phyloP scores from a whole-genome alignment of 2,888 invertebrate species.

The Orthosia gothica region DNA sequence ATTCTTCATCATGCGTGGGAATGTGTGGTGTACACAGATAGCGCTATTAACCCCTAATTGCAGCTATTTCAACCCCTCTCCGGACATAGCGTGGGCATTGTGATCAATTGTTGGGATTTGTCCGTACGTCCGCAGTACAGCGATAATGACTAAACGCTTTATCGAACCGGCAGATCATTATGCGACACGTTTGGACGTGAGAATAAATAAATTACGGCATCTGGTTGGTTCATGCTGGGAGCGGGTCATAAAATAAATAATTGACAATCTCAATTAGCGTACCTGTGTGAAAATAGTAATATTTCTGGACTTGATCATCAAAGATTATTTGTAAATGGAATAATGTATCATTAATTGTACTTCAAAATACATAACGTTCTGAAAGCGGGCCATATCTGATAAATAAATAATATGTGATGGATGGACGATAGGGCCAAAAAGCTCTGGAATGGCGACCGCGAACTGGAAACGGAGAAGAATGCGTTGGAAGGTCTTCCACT shows the following conservation, averaged over 20 bases:
- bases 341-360: too few relatives aligned
- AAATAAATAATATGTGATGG: neutral
- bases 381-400: neutral
- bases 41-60: constrained; percentile 80
- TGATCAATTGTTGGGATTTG: constrained; percentile 73
- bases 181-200: constrained; percentile 71
- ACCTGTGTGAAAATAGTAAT: neutral
- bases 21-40: constrained; percentile 71
- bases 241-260: neutral
- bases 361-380: too few relatives aligned
- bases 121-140: constrained; percentile 73
- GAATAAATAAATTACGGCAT: constrained; percentile 64
- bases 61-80: constrained; percentile 70
- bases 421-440: too few relatives aligned
- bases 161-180: constrained; percentile 81
- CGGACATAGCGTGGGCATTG: constrained; percentile 67
- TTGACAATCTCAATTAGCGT: neutral
- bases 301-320: too few relatives aligned
- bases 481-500: too few relatives aligned
- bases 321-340: too few relatives aligned
- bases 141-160: constrained; percentile 79
- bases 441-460: too few relatives aligned
- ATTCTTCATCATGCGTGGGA: constrained; percentile 77
- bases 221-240: neutral
- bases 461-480: too few relatives aligned